A percentile compares a stretch with the other conserved stretches of the same genome.
Conservation (phyloP, 2,888 invertebrate species). For the Sminthurinus aureus region DNA sequence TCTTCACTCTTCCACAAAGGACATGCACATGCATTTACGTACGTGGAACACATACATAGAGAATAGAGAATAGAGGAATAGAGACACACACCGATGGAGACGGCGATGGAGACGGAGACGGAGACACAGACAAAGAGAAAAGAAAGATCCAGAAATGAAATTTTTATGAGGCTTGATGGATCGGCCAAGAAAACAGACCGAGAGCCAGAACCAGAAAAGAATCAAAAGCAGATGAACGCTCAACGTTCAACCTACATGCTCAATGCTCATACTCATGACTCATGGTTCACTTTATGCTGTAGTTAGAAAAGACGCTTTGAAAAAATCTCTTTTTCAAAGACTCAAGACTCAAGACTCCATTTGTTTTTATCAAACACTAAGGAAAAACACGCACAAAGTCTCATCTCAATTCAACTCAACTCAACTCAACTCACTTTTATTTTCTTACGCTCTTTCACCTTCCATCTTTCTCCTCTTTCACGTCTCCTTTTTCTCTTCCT, state of each 20-base stretch:
- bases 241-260: too few species aligned
- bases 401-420: too few species aligned
- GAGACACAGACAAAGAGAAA: not conserved
- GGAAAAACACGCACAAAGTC: not conserved
- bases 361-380: conserved; percentile 3
- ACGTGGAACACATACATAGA: not conserved
- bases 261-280: too few species aligned
- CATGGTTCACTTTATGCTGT: not conserved
- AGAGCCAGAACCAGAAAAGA: not conserved
- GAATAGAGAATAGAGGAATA: not conserved
- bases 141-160: conserved; percentile 7
- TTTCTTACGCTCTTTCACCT: not conserved
- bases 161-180: conserved; percentile 30
- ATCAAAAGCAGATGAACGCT: too few species aligned
- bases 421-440: not conserved
- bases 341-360: conserved; percentile 6
- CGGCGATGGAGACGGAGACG: too few species aligned
- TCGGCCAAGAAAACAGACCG: not conserved
- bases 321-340: conserved; percentile 18
- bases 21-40: conserved; percentile 9
- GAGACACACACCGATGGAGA: too few species aligned
- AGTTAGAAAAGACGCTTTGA: not conserved
- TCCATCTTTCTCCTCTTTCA: not conserved
- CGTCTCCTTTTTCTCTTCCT: not conserved
- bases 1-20: not conserved